Evolutionary conservation across 2,888 invertebrate species (phyloP), one percentile per base, ranked within the genome.

Genomic region (Exocentrus adspersus): DNA sequence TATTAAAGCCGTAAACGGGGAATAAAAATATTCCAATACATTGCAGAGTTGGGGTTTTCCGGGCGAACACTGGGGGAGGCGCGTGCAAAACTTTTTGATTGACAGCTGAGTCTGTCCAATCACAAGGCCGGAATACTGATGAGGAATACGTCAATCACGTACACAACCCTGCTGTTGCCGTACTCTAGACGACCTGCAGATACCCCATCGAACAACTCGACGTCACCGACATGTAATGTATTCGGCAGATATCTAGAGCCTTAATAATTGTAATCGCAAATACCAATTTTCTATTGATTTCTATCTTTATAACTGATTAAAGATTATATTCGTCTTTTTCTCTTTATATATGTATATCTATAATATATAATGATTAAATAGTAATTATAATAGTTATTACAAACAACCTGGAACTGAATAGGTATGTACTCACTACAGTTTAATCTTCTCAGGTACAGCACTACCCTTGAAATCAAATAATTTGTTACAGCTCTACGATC

Each of bases 61-160:
- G 60, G 65, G 64, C 60, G 66, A 64, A 54, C 48, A 57, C 54
- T 72, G 72, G 73, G 78, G 80, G 81, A 77, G 81, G 81, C 78
- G 83, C 82, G 80, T 77, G 77, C 78, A 77, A 81, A 85, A 83
- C 81, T 82, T 86, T 84, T 88, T 91, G 91, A 91, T 90, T 91
- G 91, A 91, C 91, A 91, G 89, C 87, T 88, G 86, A 86, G 86
- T 87, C 87, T 88, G 87, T 86, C 91, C 91, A 91, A 91, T 91
- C 87, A 88, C 88, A 86, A 87, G 86, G 85, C 86, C 85, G 87
- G 86, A 88, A 88, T 87, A 86, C 88, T 89, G 90, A 90, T 90
- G 90, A 89, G 88, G 85, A 85, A 83, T 87, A 87, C 88, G 90
- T 91, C 91, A 90, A 90, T 91, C 90, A 90, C 67, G 67, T 68